Conservation (phyloP, 1,140 invertebrate species). For the Hypsibius dujardini region DNA sequence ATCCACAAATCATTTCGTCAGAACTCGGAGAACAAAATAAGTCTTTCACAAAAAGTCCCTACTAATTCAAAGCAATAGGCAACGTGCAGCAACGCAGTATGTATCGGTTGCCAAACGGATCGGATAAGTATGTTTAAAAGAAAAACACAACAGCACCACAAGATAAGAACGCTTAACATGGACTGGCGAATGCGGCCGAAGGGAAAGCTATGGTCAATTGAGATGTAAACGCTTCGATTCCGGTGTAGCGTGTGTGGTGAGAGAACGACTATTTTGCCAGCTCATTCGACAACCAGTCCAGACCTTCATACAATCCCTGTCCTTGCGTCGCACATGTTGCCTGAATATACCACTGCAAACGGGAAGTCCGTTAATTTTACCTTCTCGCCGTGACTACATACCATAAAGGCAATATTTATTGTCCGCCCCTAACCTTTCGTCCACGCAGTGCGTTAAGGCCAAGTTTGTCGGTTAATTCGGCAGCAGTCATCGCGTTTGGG, state of each 20-base stretch:
- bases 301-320: constrained; percentile 87
- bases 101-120: no score
- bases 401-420: constrained; percentile 15
- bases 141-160: no score
- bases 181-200: no score
- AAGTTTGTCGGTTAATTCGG: constrained; percentile 91
- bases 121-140: no score
- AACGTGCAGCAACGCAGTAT: no score
- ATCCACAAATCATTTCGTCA: no score
- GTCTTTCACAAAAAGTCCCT: no score
- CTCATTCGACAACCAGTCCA: constrained; percentile 90
- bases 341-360: constrained; percentile 77
- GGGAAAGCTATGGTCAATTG: no score
- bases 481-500: constrained; percentile 93
- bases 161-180: no score
- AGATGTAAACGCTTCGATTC: no score
- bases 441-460: constrained; percentile 79
- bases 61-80: no score
- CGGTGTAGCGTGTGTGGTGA: neutral
- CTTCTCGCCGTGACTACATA: neutral
- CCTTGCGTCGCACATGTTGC: constrained; percentile 91
- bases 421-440: constrained; percentile 43
- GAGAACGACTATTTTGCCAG: constrained; percentile 33
- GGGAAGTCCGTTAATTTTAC: constrained; percentile 18
- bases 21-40: no score